Base-by-base conservation (phyloP, 1,140 invertebrate species). In the Drosophila orena region DNA sequence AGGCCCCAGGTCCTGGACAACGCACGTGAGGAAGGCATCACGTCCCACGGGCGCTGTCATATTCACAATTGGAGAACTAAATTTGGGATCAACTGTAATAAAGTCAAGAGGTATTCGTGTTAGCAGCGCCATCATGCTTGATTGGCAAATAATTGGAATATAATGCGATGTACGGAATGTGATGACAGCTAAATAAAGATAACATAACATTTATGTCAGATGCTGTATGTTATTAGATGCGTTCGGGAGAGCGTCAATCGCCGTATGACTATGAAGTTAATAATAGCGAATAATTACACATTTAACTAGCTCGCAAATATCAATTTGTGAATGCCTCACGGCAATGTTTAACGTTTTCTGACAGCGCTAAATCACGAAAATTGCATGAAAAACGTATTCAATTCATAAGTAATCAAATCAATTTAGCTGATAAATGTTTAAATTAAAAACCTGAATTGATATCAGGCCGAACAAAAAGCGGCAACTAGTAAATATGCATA, bases 11-110 rank as follows among this genome's bases (percentile, higher is more conserved):
- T 97, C 96, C 90, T 97, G 95, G 6, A 97, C 97, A 24, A 96
- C 94, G 80, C 97, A 98, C 20, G 96, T 94, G 24, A 98, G 94
- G 44, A 96, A 95, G 1, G 96, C 97, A 92, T 98, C 97, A 76
- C 97, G 93, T 53, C 97, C 97, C 43, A 97, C 94, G 8, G 97
- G 94, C 22, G 96, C 95, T 42, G 97, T 98, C 71, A 96, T 95
- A 93, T 98, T 98, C 68, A 94, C 93, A 84, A 98, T 97, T 72
- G 96, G 95, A 79, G 95, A 96, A 75, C 94, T 96, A 92, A 98
- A 98, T 81, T 96, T 96, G 6, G 97, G 97, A 92, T 96, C 95
- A 93, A 95, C 94, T 96, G 95, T 65, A 86, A 85, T 58, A 93
- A 94, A 77, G 76, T 91, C 83, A 91, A 75, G 47, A 90, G 90